phyloP scores from a whole-genome alignment of 2,797 vertebrate genomes.

The Trematomus bernacchii region DNA sequence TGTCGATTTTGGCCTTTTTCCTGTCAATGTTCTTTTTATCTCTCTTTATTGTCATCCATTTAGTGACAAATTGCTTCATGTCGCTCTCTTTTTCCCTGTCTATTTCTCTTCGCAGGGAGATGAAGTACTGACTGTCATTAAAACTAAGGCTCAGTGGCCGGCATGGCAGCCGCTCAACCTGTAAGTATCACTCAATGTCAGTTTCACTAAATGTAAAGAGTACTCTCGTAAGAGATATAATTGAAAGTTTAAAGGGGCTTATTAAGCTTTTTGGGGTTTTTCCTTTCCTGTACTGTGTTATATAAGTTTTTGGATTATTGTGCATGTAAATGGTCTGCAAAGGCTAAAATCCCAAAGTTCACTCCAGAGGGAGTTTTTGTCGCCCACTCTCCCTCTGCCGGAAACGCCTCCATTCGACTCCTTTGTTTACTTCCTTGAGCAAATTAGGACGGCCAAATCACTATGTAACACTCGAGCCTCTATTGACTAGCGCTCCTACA shows the following conservation, averaged over 20 bases:
- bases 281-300: too few species aligned
- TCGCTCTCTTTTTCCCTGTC: slow-evolving; percentile 20
- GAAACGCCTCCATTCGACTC: too few species aligned
- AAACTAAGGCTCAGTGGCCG: slow-evolving; percentile 98
- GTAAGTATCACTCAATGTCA: slow-evolving; percentile 87
- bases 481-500: too few species aligned
- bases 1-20: slow-evolving; percentile 53
- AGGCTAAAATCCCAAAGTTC: too few species aligned
- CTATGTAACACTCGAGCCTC: too few species aligned
- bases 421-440: too few species aligned
- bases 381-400: too few species aligned
- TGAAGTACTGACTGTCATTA: slow-evolving; percentile 97
- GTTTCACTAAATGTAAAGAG: background rate
- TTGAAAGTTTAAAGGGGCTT: background rate
- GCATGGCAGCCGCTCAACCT: slow-evolving; percentile 98
- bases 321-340: too few species aligned
- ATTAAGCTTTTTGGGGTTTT: too few species aligned
- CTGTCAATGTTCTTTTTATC: slow-evolving; percentile 47
- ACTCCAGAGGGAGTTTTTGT: too few species aligned
- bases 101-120: slow-evolving; percentile 88
- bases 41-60: slow-evolving; percentile 44
- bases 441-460: too few species aligned
- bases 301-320: too few species aligned
- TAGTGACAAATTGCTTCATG: slow-evolving; percentile 49
- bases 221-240: background rate